These are phyloP conservation scores for Pherbina coryleti DNA, from an alignment of 2,888 invertebrate genomes.

Conservation along the genomic window DNA sequence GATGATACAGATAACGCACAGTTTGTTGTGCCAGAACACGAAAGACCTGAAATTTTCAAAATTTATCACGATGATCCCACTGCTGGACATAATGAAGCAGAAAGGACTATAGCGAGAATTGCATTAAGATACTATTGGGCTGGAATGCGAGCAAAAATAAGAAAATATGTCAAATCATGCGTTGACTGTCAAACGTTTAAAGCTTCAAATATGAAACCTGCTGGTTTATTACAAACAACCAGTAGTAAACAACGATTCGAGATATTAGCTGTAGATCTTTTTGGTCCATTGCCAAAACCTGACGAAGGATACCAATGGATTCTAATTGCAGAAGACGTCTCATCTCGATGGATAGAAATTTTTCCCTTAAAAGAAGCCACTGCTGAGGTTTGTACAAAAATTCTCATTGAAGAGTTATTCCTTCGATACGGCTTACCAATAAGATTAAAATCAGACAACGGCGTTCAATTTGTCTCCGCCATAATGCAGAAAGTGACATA, in stretches of 20 bases:
- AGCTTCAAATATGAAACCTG: background rate
- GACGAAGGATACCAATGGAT: background rate
- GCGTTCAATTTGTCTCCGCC: background rate
- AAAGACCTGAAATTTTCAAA: conserved; percentile 27
- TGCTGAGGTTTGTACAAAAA: background rate
- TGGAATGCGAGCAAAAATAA: conserved; percentile 42
- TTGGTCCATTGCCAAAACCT: background rate
- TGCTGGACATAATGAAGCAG: conserved; percentile 45
- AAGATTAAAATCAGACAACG: background rate
- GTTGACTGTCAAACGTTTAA: conserved; percentile 41
- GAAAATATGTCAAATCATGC: conserved; percentile 38
- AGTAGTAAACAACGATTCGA: background rate
- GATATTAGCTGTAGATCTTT: background rate
- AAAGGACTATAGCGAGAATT: conserved; percentile 41
- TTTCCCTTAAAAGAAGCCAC: background rate
- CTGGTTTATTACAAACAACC: background rate
- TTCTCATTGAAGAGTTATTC: background rate
- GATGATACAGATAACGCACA: conserved; percentile 40
- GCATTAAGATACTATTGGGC: conserved; percentile 45
- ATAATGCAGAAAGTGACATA: background rate
- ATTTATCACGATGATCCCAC: conserved; percentile 46
- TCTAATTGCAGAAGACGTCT: background rate
- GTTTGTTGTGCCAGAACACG: conserved; percentile 34
- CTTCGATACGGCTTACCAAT: background rate
- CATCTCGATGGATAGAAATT: background rate